phyloP scores from a whole-genome alignment of 2,113 vertebrate species.

The Australoheros scitulus region DNA sequence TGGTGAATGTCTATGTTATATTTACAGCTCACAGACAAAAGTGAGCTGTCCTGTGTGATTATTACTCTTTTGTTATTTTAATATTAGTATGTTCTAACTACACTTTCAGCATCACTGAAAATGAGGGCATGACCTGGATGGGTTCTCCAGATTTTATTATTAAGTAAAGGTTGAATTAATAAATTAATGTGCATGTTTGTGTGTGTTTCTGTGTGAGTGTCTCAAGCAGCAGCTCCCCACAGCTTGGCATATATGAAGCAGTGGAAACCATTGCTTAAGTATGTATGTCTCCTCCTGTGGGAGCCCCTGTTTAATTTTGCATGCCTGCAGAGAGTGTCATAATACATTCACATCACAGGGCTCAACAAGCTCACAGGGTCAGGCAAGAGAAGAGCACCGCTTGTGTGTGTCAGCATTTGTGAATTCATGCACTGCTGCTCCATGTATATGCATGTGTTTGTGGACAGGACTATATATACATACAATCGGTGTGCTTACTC shows the following conservation, averaged over 20 bases:
- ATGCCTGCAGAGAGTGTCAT: conserved; percentile 74
- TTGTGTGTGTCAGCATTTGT: conserved; percentile 14
- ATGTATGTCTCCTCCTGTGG: conserved; percentile 68
- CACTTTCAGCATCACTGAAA: neutral
- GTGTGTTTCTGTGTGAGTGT: conserved; percentile 1
- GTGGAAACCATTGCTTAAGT: conserved; percentile 72
- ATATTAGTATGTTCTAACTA: neutral
- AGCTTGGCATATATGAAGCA: conserved; percentile 35
- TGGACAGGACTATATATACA: neutral
- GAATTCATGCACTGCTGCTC: conserved; percentile 21
- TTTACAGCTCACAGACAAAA: neutral
- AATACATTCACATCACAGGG: conserved; percentile 76
- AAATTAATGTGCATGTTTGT: neutral
- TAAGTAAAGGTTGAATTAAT: neutral
- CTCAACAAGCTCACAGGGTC: conserved; percentile 65
- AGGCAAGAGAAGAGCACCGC: conserved; percentile 24
- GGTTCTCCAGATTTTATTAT: neutral
- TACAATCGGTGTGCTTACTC: neutral
- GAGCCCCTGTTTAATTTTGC: conserved; percentile 75
- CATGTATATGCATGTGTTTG: conserved; percentile 18
- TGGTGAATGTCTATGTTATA: neutral
- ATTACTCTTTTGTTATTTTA: neutral
- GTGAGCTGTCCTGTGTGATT: neutral
- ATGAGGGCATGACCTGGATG: neutral
- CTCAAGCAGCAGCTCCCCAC: conserved; percentile 17